Evolutionary conservation across 2,888 invertebrate species (phyloP), one percentile per base, ranked within the genome.

Genomic region (Epirrhoe tristata): DNA sequence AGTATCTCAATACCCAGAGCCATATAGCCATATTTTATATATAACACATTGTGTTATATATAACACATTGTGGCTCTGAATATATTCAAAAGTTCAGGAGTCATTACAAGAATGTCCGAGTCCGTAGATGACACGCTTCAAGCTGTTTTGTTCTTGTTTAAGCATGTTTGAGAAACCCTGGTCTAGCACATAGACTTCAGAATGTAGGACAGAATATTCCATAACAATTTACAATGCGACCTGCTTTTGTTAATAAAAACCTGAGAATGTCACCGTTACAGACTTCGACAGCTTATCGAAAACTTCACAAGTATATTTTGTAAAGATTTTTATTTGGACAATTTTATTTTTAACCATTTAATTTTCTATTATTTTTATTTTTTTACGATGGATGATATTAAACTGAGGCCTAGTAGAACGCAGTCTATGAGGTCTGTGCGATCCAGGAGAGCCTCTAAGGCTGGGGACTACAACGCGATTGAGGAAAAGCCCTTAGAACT

Each of bases 401-500:
- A 54, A 46, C 34, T 56, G 43, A 63, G 63, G 34, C 6, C 43
- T 6, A 6, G 4, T 17, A 43, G 32, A 58, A 34, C 72, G 46
- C 69, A 66, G 10, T 76, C 76, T 12, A 52, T 71, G 50, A 76
- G 60, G 57, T 77, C 79, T 0, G 50, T 74, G 6, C 63, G 69
- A 8, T 77, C 80, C 0, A 6, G 61, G 1, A 72, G 64, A 54
- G 32, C 62, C 14, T 72, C 67, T 53, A 59, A 63, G 10, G 64
- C 17, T 32, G 58, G 57, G 4, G 58, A 50, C n/a, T 58, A 34
- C 4, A 57, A 68, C 6, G 24, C 4, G 6, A 31, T n/a, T 8
- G 69, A 65, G 4, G 65, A 61, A 4, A 69, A 71, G 6, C 50
- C 66, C 3, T 14, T 76, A n/a, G 74, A 75, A n/a, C 73, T 83